Base-by-base conservation (phyloP, 2,113 vertebrate genomes). In the Phalacrocorax aristotelis region DNA sequence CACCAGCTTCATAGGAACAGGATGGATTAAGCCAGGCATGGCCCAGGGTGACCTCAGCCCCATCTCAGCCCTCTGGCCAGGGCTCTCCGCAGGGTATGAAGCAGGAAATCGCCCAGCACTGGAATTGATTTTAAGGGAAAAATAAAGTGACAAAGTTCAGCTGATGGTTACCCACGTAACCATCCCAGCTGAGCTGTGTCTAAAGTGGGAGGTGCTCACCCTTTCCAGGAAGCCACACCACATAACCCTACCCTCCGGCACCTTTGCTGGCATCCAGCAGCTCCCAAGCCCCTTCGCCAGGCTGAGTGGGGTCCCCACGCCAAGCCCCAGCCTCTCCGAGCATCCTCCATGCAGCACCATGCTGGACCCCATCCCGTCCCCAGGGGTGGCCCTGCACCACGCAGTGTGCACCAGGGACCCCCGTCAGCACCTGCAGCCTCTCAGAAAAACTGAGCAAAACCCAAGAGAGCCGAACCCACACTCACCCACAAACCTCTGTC, bases 301-400 rank as follows among this genome's bases (percentile, higher is more conserved):
- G 57, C 88, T 36, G 11, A 61, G 57, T 5, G 0, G 4, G 34
- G 30, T 29, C n/a, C 20, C 69, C 3, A 12, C 6, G 11, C 68
- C 23, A 22, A 77, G 48, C 34, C 62, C 54, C 82, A 77, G 58
- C 52, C 74, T 23, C 40, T 29, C 64, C 5, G 8, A 91, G 74
- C 54, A 76, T 5, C 64, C 48, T 66, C 55, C 71, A 20, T 0
- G 2, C 64, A 76, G 68, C 62, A 48, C 55, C 62, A 10, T 2
- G 26, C 32, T 5, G 2, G 26, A n/a, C 2, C 29, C 72, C 5
- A 2, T 25, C 58, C 72, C 0, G 0, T 30, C 40, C 61, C 49
- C 3, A 2, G 36, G 65, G 55, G 4, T 2, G 9, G 42, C 27
- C 15, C 68, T 23, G 29, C 11, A 26, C 58, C 48, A 38, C 17